Evolutionary conservation across 2,888 invertebrate genomes (phyloP).

Genomic region (Drosophila tanythrix): DNA sequence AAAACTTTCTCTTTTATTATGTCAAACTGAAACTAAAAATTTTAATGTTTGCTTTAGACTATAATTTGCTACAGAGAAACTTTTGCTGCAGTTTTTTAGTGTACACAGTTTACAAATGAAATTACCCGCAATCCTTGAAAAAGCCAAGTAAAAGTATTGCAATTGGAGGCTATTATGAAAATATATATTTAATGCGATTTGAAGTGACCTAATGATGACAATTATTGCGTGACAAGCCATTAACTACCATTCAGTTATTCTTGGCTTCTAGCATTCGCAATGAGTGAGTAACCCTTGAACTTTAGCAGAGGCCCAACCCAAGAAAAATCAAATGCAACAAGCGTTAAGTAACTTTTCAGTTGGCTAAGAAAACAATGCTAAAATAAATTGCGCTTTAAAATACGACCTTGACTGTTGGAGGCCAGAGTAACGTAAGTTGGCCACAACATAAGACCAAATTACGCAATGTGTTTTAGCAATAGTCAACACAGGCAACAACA

Average conservation of each 20-base stretch:
- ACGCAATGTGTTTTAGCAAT: constrained; percentile 68
- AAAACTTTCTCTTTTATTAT: neutral
- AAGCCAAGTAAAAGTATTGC: neutral
- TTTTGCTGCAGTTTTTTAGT: neutral
- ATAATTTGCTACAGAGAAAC: neutral
- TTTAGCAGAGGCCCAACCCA: constrained; percentile 22
- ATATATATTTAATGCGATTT: constrained; percentile 42
- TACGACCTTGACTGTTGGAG: constrained; percentile 6
- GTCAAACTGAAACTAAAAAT: neutral
- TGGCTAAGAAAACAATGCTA: constrained; percentile 6
- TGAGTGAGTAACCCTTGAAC: constrained; percentile 42
- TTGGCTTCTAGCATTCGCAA: constrained; percentile 50
- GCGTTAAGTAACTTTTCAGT: constrained; percentile 22
- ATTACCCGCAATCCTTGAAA: neutral
- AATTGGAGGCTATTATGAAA: constrained; percentile 2
- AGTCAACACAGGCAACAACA: constrained; percentile 54
- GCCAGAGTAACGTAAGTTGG: constrained; percentile 24
- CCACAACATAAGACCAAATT: constrained; percentile 61
- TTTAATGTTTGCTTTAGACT: neutral
- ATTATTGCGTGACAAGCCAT: constrained; percentile 19
- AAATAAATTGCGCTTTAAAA: constrained; percentile 9
- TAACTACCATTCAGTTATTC: constrained; percentile 11
- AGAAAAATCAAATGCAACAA: constrained; percentile 50
- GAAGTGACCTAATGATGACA: constrained; percentile 41
- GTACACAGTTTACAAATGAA: neutral